phyloP scores from a whole-genome alignment of 2,113 vertebrate genomes.

The Dendropsophus ebraccatus region DNA sequence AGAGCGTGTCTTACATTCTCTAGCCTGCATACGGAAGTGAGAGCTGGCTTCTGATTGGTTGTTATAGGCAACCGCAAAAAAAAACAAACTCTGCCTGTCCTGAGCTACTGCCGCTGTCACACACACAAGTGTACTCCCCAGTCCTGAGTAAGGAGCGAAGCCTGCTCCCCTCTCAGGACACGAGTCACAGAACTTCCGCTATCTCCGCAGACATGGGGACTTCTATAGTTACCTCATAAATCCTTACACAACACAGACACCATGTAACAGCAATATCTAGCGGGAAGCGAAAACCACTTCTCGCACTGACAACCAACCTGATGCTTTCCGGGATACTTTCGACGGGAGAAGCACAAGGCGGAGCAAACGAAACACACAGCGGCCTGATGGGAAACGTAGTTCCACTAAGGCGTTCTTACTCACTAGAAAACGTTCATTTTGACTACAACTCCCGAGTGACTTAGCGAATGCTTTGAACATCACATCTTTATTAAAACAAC shows the following conservation, averaged over 20 bases:
- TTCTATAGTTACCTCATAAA: neutral
- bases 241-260: neutral
- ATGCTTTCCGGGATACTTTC: constrained; percentile 3
- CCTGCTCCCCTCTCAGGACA: no score
- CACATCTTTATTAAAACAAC: neutral
- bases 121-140: no score
- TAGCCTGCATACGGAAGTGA: neutral
- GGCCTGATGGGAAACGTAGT: constrained; percentile 37
- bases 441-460: constrained; percentile 19
- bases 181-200: neutral
- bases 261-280: neutral
- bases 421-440: neutral
- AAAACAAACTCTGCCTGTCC: no score
- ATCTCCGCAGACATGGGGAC: neutral
- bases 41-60: neutral
- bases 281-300: neutral
- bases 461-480: neutral
- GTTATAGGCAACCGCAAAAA: neutral
- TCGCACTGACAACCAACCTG: constrained; percentile 16
- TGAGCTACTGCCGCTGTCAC: no score
- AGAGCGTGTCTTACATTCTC: neutral
- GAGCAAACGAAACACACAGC: neutral
- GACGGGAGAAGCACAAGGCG: neutral
- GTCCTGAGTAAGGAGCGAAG: no score
- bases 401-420: no score